Evolutionary conservation across 37 sponge, comb jelly and placozoan species (phyloP).

Genomic region (Tethya wilhelma): DNA sequence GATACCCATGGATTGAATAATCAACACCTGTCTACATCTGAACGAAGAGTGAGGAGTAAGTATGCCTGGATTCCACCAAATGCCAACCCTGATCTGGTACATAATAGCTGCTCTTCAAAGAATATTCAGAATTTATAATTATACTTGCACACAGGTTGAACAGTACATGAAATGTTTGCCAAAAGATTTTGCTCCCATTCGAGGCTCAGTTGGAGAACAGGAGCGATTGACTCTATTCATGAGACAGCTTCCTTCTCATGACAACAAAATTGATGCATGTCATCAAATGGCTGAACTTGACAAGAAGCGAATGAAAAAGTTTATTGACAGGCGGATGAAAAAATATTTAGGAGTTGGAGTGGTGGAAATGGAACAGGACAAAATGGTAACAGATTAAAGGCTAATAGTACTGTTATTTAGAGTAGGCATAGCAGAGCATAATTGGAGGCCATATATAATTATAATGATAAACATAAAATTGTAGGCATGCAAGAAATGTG

Average conservation of each 20-base stretch:
- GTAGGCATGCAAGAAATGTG: slow-evolving; percentile 44
- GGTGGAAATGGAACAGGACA: neutral
- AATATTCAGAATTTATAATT: neutral
- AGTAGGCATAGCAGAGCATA: neutral
- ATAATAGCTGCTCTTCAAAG: neutral
- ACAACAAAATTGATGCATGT: slow-evolving; percentile 39
- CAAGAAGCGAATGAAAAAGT: slow-evolving; percentile 45
- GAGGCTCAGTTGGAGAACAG: slow-evolving; percentile 41
- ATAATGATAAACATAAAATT: neutral
- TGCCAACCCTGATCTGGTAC: slow-evolving; percentile 16
- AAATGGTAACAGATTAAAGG: neutral
- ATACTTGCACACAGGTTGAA: slow-evolving; percentile 25
- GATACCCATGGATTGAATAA: neutral
- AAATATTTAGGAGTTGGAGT: slow-evolving; percentile 36
- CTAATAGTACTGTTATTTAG: neutral
- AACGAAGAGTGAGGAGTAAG: neutral
- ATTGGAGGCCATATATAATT: neutral
- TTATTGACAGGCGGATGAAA: slow-evolving; percentile 53
- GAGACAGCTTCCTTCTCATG: slow-evolving; percentile 58
- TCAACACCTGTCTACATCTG: neutral
- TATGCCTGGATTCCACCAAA: slow-evolving; percentile 55
- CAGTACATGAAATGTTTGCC: slow-evolving; percentile 62
- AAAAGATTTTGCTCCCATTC: slow-evolving; percentile 24
- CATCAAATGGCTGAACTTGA: slow-evolving; percentile 63
- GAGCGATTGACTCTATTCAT: slow-evolving; percentile 9